Base-by-base conservation (phyloP, 2,797 vertebrate genomes). In the Poeciliopsis presidionis region DNA sequence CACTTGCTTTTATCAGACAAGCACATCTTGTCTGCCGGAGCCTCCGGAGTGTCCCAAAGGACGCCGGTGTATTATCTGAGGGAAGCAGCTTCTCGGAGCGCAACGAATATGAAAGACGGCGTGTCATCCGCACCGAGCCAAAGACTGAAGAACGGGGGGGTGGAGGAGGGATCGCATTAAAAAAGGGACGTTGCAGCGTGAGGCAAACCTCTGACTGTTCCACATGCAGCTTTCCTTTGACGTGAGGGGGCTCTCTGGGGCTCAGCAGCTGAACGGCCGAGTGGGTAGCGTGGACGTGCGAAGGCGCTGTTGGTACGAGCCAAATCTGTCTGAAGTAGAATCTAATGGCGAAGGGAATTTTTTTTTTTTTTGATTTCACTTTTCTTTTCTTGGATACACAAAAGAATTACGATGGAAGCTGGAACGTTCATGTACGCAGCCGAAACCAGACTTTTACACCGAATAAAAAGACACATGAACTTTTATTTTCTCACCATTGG, bases 1-100 rank as follows among this genome's bases (percentile, higher is more conserved):
- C 90, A 88, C 86, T 90, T 92, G 87, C 84, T 83, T 86, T 90
- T 95, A 95, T 95, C 95, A 72, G 84, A 91, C 73, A 51, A 90
- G 90, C 81, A 81, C 92, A 94, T 95, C 94, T 89, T 88, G 86
- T 89, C 88, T 79, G 89, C 89, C 77, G 59, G 84, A 90, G 91
- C 89, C 89, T 90, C 80, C 74, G 51, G 65, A 81, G 80, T 74
- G 81, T 90, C 93, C 89, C 88, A 77, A 11, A 87, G 91, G 85
- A 90, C 79, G 74, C 72, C 33, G 0, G 79, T 63, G 59, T 81
- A 82, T 88, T 94, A 95, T 95, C 94, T 88, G 84, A 93, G 90
- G 93, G 94, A 95, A 95, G 91, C 93, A 91, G 90, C 88, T 87
- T 89, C 81, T 78, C 82, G 75, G 79, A 84, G 81, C 76, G 16